Evolutionary conservation across 2,113 vertebrate species (phyloP).

Genomic region (Cygnus atratus): DNA sequence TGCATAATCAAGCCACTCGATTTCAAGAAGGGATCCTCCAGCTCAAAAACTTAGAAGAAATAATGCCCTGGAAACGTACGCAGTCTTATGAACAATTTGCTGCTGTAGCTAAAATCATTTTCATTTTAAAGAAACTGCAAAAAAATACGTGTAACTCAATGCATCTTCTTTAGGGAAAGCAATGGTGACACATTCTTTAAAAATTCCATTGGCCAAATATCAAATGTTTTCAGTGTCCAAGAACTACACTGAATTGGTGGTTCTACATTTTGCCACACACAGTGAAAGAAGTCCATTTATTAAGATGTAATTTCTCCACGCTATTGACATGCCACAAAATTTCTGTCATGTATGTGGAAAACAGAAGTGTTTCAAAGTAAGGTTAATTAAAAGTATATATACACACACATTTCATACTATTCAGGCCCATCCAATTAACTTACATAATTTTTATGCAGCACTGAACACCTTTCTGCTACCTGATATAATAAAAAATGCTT

Average conservation of each 20-base stretch:
- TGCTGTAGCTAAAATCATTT: background rate
- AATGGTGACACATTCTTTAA: background rate
- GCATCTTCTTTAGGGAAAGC: background rate
- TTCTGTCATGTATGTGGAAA: background rate
- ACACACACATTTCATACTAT: background rate
- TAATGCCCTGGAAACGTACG: background rate
- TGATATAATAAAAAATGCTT: background rate
- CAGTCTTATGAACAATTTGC: background rate
- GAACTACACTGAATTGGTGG: background rate
- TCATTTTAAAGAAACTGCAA: background rate
- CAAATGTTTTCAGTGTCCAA: background rate
- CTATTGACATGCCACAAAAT: background rate
- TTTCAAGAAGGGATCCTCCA: background rate
- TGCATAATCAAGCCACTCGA: background rate
- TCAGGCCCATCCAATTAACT: background rate
- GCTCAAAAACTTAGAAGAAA: background rate
- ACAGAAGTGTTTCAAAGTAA: background rate
- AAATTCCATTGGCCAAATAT: background rate
- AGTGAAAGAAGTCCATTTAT: background rate
- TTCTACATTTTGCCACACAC: background rate
- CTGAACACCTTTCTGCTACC: background rate
- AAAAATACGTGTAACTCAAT: background rate
- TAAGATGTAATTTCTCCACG: background rate
- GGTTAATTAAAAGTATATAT: background rate
- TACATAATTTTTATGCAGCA: background rate